A percentile compares a stretch with the other conserved stretches of the same genome.
Conservation (phyloP, 2,888 invertebrate species). For the Notocelia uddmanniana region DNA sequence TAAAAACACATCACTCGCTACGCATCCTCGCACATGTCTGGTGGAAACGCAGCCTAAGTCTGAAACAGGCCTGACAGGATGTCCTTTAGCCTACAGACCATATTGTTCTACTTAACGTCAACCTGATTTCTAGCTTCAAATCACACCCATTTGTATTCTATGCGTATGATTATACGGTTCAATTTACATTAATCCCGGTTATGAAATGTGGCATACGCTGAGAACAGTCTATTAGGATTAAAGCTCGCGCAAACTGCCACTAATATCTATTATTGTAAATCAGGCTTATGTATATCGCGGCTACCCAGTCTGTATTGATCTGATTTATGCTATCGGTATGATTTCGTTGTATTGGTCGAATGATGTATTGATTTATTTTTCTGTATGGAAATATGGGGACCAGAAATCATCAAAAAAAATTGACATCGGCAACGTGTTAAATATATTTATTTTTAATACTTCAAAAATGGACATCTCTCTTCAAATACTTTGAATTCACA, state of each 20-base stretch:
- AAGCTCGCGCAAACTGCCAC: slow-evolving; percentile 51
- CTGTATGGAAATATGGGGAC: neutral
- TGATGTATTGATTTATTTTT: neutral
- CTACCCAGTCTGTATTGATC: slow-evolving; percentile 49
- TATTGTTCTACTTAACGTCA: neutral
- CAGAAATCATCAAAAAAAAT: neutral
- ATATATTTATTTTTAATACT: too few species aligned
- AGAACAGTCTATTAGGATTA: slow-evolving; percentile 55
- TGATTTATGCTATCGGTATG: slow-evolving; percentile 46
- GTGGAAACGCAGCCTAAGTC: too few species aligned
- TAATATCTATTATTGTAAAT: slow-evolving; percentile 63
- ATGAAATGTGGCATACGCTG: slow-evolving; percentile 31
- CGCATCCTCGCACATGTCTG: too few species aligned
- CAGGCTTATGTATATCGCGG: slow-evolving; percentile 56
- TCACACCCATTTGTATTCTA: slow-evolving; percentile 19
- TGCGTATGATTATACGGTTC: neutral
- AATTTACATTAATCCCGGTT: slow-evolving; percentile 23
- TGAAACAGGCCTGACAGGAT: too few species aligned
- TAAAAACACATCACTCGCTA: too few species aligned
- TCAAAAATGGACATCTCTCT: too few species aligned
- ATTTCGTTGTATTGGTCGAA: slow-evolving; percentile 19
- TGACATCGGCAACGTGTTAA: too few species aligned
- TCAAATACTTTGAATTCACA: too few species aligned
- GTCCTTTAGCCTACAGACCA: neutral
- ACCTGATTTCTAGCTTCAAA: slow-evolving; percentile 12